Evolutionary conservation across 1,140 invertebrate species (phyloP).

Genomic region (Drosophila pandora): DNA sequence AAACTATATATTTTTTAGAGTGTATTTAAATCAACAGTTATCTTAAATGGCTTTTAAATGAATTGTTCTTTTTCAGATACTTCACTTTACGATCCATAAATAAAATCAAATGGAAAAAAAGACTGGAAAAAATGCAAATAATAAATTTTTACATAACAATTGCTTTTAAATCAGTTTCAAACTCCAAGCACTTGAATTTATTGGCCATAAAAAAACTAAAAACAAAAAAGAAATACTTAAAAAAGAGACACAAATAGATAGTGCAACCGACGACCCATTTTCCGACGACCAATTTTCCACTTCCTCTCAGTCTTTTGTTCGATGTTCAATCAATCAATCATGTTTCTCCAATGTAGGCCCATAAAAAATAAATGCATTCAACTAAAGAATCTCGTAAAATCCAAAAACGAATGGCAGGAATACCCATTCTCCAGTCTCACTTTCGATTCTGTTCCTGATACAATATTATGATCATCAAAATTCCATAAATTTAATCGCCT

Average conservation of each 20-base stretch:
- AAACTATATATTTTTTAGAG: background rate
- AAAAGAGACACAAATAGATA: conserved; percentile 30
- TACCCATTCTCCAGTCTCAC: conserved; percentile 7
- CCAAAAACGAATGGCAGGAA: conserved; percentile 9
- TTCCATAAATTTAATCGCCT: conserved; percentile 56
- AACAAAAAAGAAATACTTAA: conserved; percentile 6
- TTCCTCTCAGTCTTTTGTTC: conserved; percentile 28
- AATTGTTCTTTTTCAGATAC: background rate
- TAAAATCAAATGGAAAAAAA: background rate
- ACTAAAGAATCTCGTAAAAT: conserved; percentile 19
- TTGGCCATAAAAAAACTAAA: conserved; percentile 37
- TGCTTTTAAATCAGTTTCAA: conserved; percentile 25
- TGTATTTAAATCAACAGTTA: background rate
- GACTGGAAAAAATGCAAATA: background rate
- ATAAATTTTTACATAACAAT: conserved; percentile 4
- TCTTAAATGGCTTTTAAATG: conserved; percentile 1
- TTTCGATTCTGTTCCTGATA: background rate
- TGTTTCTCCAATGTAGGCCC: conserved; percentile 28
- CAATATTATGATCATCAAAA: conserved; percentile 29
- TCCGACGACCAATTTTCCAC: conserved; percentile 17
- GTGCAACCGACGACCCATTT: background rate
- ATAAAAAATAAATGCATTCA: conserved; percentile 43
- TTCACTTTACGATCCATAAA: background rate
- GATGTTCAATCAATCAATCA: conserved; percentile 51
- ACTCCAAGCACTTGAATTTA: conserved; percentile 50